Evolutionary conservation across 2,797 vertebrate species (phyloP), one percentile per base, ranked within the genome.

Genomic region (Takifugu ocellatus): DNA sequence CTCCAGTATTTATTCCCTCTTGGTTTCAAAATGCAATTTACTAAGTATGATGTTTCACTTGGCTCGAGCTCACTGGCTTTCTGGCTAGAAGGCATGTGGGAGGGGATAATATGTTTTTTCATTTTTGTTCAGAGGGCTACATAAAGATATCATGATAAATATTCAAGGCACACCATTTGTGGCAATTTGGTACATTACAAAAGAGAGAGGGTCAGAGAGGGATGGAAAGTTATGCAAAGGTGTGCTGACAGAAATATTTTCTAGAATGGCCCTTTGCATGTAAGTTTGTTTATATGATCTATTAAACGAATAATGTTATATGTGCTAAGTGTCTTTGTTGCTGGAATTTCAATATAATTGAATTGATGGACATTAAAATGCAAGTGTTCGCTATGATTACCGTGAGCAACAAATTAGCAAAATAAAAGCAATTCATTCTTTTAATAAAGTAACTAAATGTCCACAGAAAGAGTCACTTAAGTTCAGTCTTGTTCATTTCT

Each of bases 1-100:
- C 87, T 84, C 81, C 79, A 83, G 82, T 91, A 90, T 92, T 91
- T 92, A 91, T 91, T 89, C 88, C 88, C 87, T 70, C 62, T 78
- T 85, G 89, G 87, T 86, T 88, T 85, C 81, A 89, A 39, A 91
- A 90, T 89, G 88, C 82, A 87, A 89, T 92, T 91, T 90, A 77
- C 88, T 88, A 91, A 91, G 87, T 90, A 91, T 69, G 64, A 86
- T 58, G 58, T 87, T 86, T 88, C 85, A 75, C 79, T 83, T 79
- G 36, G 70, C 73, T 77, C 52, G 2, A 52, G 68, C 77, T 77
- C 59, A 68, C 77, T 62, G 54, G 78, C 79, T 78, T 59, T 77
- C 78, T 70, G 75, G 74, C 78, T 80, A 52, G 61, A 64, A 74
- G 67, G 57, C 62, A 60, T 75, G 77, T 72, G 79, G 72, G 60